Percentiles rank a stretch among this genome's conserved stretches.
phyloP scores from a whole-genome alignment of 2,797 vertebrate species.

The Glossophaga mutica region DNA sequence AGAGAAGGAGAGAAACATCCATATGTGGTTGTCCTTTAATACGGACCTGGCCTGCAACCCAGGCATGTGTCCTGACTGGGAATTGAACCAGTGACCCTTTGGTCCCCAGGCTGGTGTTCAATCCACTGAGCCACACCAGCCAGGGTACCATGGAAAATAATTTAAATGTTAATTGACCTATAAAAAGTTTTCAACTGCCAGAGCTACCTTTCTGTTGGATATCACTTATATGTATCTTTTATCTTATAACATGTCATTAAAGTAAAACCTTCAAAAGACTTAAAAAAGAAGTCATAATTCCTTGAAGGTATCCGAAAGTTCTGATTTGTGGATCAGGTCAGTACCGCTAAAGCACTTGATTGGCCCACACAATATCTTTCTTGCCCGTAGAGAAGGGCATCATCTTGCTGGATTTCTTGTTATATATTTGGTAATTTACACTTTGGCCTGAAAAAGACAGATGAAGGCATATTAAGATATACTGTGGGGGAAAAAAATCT shows the following conservation, averaged over 20 bases:
- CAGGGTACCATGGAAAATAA: background rate
- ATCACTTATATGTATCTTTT: background rate
- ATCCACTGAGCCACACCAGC: too few species aligned
- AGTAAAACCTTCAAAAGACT: background rate
- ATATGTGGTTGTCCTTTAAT: too few species aligned
- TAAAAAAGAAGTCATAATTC: background rate
- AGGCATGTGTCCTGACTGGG: too few species aligned
- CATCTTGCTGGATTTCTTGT: background rate
- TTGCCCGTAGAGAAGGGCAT: background rate
- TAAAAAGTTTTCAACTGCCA: background rate
- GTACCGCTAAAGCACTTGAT: background rate
- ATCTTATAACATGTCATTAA: background rate
- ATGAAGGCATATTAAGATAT: background rate
- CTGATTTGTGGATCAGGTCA: background rate
- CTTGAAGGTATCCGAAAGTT: background rate
- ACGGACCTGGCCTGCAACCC: too few species aligned
- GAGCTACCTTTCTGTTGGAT: background rate
- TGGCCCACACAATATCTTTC: background rate
- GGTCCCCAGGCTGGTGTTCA: too few species aligned
- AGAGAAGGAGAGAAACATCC: too few species aligned
- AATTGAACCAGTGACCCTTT: too few species aligned
- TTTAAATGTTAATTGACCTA: constrained; percentile 17
- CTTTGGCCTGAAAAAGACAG: background rate
- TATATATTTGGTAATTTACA: background rate
- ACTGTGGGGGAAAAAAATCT: background rate